Evolutionary conservation across 2,113 vertebrate genomes (phyloP).

Genomic region (Syngnathoides biaculeatus): DNA sequence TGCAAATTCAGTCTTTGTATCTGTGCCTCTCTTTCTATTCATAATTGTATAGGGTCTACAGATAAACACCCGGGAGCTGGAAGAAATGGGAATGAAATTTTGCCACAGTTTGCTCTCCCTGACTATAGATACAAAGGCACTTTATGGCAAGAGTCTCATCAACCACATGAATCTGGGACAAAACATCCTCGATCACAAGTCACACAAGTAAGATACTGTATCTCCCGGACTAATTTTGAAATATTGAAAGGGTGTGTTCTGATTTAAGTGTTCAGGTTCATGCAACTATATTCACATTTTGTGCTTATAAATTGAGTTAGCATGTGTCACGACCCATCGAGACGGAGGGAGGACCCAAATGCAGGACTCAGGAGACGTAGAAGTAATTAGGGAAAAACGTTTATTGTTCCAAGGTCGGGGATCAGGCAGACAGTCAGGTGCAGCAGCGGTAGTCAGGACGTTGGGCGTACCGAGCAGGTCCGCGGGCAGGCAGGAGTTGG

Average conservation of each 20-base stretch:
- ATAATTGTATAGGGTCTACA: conserved; percentile 80
- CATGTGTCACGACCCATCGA: too few relatives aligned
- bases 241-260: not conserved
- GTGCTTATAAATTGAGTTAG: too few relatives aligned
- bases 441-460: too few relatives aligned
- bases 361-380: too few relatives aligned
- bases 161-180: conserved; percentile 70
- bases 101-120: conserved; percentile 85
- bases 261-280: not conserved
- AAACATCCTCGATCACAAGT: conserved; percentile 68
- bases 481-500: too few relatives aligned
- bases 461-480: too few relatives aligned
- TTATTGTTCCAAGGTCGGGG: too few relatives aligned
- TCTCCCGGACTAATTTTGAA: not conserved
- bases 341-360: too few relatives aligned
- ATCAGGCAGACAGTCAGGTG: too few relatives aligned
- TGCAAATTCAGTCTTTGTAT: not conserved
- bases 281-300: not conserved
- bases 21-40: not conserved
- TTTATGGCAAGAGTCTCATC: conserved; percentile 72
- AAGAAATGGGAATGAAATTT: conserved; percentile 91
- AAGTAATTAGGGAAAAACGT: too few relatives aligned
- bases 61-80: conserved; percentile 80
- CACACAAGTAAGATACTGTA: conserved; percentile 64
- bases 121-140: conserved; percentile 69